Percentiles rank a stretch among this genome's conserved stretches.
Evolutionary conservation across 1,140 invertebrate genomes (phyloP).

Genomic region (Meloidogyne exigua): DNA sequence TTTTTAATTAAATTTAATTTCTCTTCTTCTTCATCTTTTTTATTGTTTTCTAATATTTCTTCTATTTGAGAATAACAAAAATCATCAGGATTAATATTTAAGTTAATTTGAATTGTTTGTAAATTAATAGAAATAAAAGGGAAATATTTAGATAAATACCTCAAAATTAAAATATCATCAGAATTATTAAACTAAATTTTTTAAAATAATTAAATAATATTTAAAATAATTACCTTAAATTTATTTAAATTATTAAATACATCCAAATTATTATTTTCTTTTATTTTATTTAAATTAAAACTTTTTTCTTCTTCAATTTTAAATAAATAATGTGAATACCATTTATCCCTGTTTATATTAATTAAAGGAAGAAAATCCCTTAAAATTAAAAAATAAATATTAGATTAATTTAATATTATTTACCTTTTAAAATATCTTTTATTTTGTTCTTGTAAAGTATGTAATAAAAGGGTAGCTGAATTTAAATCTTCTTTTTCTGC

Average conservation of each 20-base stretch:
- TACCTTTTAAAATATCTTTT: neutral
- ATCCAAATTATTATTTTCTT: neutral
- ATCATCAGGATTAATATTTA: conserved; percentile 16
- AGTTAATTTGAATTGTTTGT: conserved; percentile 18
- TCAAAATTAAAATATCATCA: conserved; percentile 8
- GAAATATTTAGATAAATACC: conserved; percentile 4
- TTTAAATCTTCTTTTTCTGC: conserved; percentile 16
- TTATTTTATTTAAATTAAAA: conserved; percentile 8
- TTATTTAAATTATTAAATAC: conserved; percentile 1
- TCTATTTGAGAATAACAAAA: neutral
- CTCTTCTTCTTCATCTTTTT: too few relatives aligned
- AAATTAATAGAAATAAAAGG: neutral
- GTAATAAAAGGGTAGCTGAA: conserved; percentile 5
- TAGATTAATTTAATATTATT: conserved; percentile 2
- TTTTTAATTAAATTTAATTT: too few relatives aligned
- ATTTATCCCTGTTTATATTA: conserved; percentile 11
- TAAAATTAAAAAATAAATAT: neutral
- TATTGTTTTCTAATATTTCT: too few relatives aligned
- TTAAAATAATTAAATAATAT: neutral
- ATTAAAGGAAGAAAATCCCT: conserved; percentile 18
- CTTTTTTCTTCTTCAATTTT: conserved; percentile 10
- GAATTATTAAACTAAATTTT: neutral
- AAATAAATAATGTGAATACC: neutral
- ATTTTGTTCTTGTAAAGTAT: conserved; percentile 21
- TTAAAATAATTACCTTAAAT: neutral